These are phyloP conservation scores for Ptychadena robeensis DNA, from an alignment of 2,797 vertebrate species.

Conservation along the genomic window DNA sequence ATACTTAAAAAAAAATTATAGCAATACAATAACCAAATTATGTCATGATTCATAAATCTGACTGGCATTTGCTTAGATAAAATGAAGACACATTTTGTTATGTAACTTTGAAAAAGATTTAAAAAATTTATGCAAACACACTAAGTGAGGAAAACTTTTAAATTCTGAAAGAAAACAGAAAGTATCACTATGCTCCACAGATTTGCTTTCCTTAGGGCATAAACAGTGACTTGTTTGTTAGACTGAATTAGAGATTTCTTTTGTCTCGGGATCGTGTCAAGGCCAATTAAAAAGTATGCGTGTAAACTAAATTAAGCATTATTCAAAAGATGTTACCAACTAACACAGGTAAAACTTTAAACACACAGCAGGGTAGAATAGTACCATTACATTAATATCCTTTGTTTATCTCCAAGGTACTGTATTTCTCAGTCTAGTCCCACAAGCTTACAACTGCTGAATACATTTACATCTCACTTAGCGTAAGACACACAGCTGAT, in stretches of 20 bases:
- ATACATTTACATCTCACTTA: conserved; percentile 77
- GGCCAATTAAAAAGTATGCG: conserved; percentile 85
- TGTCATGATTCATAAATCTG: no score
- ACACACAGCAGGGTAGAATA: conserved; percentile 82
- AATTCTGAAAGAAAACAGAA: conserved; percentile 77
- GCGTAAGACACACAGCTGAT: conserved; percentile 76
- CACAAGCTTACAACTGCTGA: conserved; percentile 79
- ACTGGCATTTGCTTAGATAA: background rate
- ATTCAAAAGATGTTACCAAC: conserved; percentile 85
- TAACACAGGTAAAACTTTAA: conserved; percentile 83
- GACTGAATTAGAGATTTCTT: conserved; percentile 94
- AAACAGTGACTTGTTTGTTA: conserved; percentile 91
- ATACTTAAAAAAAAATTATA: no score
- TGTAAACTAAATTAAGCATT: conserved; percentile 78
- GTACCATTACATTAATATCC: conserved; percentile 90
- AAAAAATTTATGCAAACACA: conserved; percentile 69
- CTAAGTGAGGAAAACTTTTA: conserved; percentile 82
- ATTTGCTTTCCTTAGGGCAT: conserved; percentile 79
- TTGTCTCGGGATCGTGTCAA: conserved; percentile 92
- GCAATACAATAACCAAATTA: no score
- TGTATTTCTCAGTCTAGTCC: conserved; percentile 77
- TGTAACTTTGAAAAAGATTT: conserved; percentile 66
- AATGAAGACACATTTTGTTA: conserved; percentile 58
- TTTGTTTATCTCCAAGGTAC: conserved; percentile 79
- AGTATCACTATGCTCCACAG: conserved; percentile 77